Evolutionary conservation across 2,113 vertebrate genomes (phyloP).

Genomic region (Gnathonemus longibarbis): DNA sequence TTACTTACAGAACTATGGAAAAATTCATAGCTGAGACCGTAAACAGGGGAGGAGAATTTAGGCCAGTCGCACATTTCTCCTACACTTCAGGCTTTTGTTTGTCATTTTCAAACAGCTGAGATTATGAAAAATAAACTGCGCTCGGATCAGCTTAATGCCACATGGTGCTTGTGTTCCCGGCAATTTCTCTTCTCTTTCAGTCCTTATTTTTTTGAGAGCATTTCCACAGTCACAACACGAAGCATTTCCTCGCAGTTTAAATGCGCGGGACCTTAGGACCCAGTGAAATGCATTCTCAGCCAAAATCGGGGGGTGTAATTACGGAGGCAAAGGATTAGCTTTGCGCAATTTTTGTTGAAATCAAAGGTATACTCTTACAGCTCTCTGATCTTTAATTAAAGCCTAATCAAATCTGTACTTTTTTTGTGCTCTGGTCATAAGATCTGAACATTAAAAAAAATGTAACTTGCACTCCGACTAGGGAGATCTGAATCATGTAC

Average conservation of each 20-base stretch:
- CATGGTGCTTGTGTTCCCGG: background rate
- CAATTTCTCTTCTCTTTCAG: background rate
- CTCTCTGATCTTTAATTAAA: background rate
- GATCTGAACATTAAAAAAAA: background rate
- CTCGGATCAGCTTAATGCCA: background rate
- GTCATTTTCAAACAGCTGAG: background rate
- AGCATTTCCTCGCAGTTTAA: background rate
- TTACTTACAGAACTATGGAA: background rate
- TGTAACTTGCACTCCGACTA: background rate
- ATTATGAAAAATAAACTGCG: conserved; percentile 2
- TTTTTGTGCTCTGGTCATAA: background rate
- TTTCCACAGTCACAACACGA: too few relatives aligned
- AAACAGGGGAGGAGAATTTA: background rate
- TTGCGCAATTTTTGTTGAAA: background rate
- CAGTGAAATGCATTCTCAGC: background rate
- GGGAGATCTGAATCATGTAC: background rate
- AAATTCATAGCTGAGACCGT: background rate
- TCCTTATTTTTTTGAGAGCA: background rate
- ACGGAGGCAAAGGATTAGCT: background rate
- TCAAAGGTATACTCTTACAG: background rate
- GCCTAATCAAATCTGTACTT: background rate
- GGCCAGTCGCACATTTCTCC: conserved; percentile 1
- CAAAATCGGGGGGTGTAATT: background rate
- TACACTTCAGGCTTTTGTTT: conserved; percentile 20
- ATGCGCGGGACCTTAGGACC: too few relatives aligned